These are phyloP conservation scores for Apogon talboti DNA, from an alignment of 2,797 vertebrate species.

Conservation along the genomic window DNA sequence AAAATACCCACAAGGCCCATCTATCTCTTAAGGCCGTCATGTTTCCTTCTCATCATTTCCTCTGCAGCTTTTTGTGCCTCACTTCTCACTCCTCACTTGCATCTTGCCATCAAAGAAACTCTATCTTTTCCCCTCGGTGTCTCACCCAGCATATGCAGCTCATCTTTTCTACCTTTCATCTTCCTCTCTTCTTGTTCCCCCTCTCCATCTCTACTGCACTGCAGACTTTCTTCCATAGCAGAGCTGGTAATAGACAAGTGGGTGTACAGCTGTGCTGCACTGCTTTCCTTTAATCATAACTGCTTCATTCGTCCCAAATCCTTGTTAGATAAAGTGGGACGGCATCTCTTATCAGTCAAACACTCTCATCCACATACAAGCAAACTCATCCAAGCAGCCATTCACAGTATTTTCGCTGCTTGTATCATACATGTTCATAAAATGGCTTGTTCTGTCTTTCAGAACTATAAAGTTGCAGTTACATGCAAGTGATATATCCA, in stretches of 20 bases:
- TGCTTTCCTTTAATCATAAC: constrained; percentile 52
- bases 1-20: constrained; percentile 35
- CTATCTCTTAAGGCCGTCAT: constrained; percentile 23
- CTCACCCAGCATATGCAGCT: constrained; percentile 56
- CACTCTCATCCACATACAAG: not conserved
- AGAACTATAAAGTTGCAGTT: constrained; percentile 31
- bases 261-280: constrained; percentile 42
- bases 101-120: constrained; percentile 43
- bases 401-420: constrained; percentile 35
- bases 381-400: constrained; percentile 26
- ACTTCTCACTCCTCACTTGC: constrained; percentile 19
- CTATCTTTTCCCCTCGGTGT: constrained; percentile 28
- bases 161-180: constrained; percentile 70
- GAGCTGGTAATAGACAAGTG: constrained; percentile 28
- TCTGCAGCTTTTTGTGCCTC: constrained; percentile 15
- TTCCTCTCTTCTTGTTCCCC: constrained; percentile 54
- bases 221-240: constrained; percentile 62
- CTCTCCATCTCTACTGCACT: constrained; percentile 67
- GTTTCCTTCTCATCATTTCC: constrained; percentile 25
- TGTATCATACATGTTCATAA: not conserved
- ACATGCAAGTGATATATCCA: constrained; percentile 24
- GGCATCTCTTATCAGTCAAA: constrained; percentile 32
- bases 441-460: constrained; percentile 3
- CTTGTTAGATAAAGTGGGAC: constrained; percentile 54
- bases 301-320: constrained; percentile 36